Conservation (phyloP, 1,140 invertebrate species). For the Streblospio benedicti region DNA sequence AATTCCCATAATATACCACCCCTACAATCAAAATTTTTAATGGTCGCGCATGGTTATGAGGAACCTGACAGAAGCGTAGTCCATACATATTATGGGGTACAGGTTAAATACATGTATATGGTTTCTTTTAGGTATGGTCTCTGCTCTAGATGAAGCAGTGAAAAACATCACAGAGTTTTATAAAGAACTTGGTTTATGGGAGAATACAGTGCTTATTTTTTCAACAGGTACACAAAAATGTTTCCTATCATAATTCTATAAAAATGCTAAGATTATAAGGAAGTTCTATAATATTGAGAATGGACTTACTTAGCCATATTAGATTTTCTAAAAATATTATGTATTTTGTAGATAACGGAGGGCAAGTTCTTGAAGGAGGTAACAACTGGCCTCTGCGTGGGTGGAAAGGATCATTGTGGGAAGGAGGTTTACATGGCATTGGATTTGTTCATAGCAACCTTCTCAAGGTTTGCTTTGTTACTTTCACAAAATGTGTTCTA, state of each 20-base stretch:
- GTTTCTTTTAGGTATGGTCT: constrained; percentile 50
- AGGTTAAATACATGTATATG: too few relatives aligned
- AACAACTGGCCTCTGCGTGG: constrained; percentile 50
- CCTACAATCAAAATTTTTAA: too few relatives aligned
- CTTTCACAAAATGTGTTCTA: too few relatives aligned
- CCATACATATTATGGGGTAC: too few relatives aligned
- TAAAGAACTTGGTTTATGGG: constrained; percentile 43
- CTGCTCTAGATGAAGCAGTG: constrained; percentile 48
- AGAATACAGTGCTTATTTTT: constrained; percentile 49
- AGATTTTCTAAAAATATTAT: too few relatives aligned
- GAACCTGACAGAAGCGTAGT: too few relatives aligned
- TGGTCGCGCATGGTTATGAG: too few relatives aligned
- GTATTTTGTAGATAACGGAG: constrained; percentile 48
- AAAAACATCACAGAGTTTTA: constrained; percentile 47
- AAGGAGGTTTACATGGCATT: constrained; percentile 47
- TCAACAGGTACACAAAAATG: constrained; percentile 43
- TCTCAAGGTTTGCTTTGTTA: constrained; percentile 19
- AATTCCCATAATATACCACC: too few relatives aligned
- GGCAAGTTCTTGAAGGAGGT: constrained; percentile 40
- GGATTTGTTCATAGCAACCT: constrained; percentile 41
- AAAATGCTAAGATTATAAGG: too few relatives aligned
- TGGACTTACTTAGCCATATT: too few relatives aligned
- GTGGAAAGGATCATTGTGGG: constrained; percentile 50
- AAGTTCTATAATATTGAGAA: too few relatives aligned
- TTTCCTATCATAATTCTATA: too few relatives aligned